Percentiles rank a stretch among this genome's conserved stretches.
Conservation (phyloP, 1,140 invertebrate species). For the Drosophila oshimai region DNA sequence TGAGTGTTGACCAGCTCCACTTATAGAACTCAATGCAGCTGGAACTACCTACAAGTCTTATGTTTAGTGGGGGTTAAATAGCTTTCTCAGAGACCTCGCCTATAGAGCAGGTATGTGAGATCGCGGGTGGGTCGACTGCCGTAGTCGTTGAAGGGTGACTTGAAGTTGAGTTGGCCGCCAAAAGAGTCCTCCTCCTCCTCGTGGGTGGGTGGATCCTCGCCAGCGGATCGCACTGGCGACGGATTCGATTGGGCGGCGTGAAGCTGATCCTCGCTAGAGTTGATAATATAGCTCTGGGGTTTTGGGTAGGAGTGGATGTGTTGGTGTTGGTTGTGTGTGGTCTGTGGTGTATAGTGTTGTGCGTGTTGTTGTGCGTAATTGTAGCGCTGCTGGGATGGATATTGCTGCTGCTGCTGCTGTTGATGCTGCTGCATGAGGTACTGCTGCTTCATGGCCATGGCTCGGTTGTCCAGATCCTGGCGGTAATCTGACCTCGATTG, state of each 20-base stretch:
- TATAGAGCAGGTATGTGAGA: slow-evolving; percentile 59
- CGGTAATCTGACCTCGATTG: slow-evolving; percentile 7
- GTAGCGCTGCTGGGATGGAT: not conserved
- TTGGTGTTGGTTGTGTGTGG: not conserved
- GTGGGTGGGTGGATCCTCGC: not conserved
- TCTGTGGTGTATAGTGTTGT: slow-evolving; percentile 3
- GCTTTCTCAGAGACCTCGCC: slow-evolving; percentile 40
- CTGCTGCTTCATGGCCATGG: slow-evolving; percentile 40
- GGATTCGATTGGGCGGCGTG: slow-evolving; percentile 39
- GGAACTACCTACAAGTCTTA: not conserved
- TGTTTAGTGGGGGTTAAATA: not conserved
- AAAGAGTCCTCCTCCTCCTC: slow-evolving; percentile 33
- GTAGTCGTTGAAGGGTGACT: slow-evolving; percentile 65
- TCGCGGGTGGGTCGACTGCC: slow-evolving; percentile 64
- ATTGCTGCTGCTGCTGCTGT: slow-evolving; percentile 4
- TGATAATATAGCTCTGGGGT: slow-evolving; percentile 30
- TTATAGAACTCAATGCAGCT: not conserved
- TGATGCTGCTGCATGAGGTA: slow-evolving; percentile 29
- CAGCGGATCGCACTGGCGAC: slow-evolving; percentile 6
- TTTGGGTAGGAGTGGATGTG: slow-evolving; percentile 4
- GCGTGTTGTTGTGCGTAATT: slow-evolving; percentile 12
- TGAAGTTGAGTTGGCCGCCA: slow-evolving; percentile 53
- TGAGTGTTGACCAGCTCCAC: slow-evolving; percentile 3
- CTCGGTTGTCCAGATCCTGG: slow-evolving; percentile 35
- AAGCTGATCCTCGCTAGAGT: slow-evolving; percentile 63